Evolutionary conservation across 2,113 vertebrate species (phyloP), one percentile per base, ranked within the genome.

Genomic region (Oreochromis tanganicae): DNA sequence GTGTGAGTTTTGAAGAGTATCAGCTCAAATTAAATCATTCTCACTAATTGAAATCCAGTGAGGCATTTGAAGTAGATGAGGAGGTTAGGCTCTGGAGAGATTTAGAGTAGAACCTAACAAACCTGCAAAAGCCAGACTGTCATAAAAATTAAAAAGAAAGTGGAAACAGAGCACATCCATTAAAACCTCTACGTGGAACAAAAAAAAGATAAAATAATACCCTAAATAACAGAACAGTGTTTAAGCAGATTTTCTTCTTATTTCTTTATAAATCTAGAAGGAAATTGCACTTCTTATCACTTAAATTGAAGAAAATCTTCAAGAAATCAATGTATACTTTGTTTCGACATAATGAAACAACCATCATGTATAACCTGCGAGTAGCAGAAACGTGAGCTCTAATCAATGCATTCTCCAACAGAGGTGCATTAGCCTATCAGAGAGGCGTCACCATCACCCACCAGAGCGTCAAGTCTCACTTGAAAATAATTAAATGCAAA

Each of bases 361-460:
- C 27, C 32, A 46, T 52, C 27, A n/a, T 80, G 80, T 17, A 19
- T 55, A 24, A 55, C 68, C 24, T 48, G 13, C 50, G 1, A 38
- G 57, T 85, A 16, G 43, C 55, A 85, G 81, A 85, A 73, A 89
- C 34, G 48, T 59, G 84, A 85, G 85, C 50, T 88, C 59, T 63
- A 85, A 82, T 88, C 66, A 50, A 81, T 55, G 82, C 34, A 80
- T 81, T 79, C 66, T 52, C 63, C 85, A 88, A 86, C 84, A 86
- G 81, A 32, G 27, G 46, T 32, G 46, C 27, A 88, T 71, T 78
- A 73, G 66, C 66, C 8, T 73, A 85, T 83, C 66, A 41, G 81
- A 32, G 87, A 93, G 75, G 85, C 90, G 13, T 93, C 88, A 88
- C 75, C 80, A 80, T 57, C 80, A 85, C 78, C 88, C 89, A 71